These are phyloP conservation scores for Nestor notabilis DNA, from an alignment of 2,113 vertebrate genomes.

Conservation along the genomic window DNA sequence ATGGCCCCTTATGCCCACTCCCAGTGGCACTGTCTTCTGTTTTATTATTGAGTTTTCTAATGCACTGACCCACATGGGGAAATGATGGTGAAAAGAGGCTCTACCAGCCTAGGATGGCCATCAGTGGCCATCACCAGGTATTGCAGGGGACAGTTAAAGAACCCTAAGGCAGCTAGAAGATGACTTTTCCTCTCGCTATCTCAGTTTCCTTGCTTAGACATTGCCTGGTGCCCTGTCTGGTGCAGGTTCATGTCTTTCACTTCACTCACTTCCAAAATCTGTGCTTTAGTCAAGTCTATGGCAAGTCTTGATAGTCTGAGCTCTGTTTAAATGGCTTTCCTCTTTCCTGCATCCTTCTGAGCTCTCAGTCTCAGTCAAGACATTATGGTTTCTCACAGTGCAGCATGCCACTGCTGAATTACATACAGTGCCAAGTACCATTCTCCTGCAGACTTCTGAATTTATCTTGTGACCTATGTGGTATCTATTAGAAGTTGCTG, in stretches of 20 bases:
- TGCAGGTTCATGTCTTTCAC: background rate
- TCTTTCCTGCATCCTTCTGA: background rate
- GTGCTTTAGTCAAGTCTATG: background rate
- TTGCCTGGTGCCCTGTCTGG: background rate
- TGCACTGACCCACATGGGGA: background rate
- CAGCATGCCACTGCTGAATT: rapidly evolving
- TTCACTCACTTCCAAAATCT: background rate
- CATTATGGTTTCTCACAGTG: background rate
- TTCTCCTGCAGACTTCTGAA: background rate
- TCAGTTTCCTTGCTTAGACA: background rate
- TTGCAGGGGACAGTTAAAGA: background rate
- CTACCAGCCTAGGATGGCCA: background rate
- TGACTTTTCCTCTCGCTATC: background rate
- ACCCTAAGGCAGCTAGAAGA: background rate
- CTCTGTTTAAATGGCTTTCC: background rate
- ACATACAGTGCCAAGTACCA: background rate
- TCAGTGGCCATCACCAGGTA: background rate
- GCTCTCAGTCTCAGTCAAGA: background rate
- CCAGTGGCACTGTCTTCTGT: background rate
- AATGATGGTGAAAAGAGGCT: background rate
- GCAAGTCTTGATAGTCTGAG: background rate
- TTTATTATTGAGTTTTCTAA: background rate
- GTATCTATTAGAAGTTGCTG: background rate
- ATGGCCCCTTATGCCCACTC: background rate
- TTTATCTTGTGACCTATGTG: background rate